Conservation (phyloP, 2,888 invertebrate genomes). For the Chirona hameri region DNA sequence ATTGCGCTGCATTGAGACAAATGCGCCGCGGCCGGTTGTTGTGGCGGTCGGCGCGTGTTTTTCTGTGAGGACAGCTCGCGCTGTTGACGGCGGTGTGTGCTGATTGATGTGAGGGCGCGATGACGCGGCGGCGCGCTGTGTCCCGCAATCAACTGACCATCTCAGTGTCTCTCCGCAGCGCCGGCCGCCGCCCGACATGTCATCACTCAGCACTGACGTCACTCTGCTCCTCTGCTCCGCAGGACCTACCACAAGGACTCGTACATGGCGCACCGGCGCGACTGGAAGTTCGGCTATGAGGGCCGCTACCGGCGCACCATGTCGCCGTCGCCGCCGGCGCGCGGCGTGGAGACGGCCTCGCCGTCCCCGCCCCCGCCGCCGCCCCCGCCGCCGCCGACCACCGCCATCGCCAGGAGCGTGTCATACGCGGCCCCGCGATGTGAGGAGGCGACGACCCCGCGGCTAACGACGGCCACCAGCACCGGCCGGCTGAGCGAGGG, state of each 20-base stretch:
- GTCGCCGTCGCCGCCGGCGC: conserved; percentile 53
- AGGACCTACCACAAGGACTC: conserved; percentile 76
- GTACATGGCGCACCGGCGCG: conserved; percentile 66
- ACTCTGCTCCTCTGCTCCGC: conserved; percentile 42
- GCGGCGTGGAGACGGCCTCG: background rate
- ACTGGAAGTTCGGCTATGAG: conserved; percentile 64
- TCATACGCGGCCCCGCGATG: conserved; percentile 22
- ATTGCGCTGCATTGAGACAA: background rate
- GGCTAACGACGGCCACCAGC: background rate
- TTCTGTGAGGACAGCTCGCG: background rate
- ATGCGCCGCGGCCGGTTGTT: background rate
- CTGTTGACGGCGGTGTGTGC: background rate
- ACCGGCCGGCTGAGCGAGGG: background rate
- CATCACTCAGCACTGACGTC: no score
- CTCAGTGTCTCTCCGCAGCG: no score
- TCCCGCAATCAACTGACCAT: background rate
- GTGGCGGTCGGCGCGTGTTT: background rate
- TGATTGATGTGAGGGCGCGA: background rate
- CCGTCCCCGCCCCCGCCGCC: background rate
- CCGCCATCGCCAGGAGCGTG: conserved; percentile 27
- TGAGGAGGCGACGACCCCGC: background rate
- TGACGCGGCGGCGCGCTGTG: background rate
- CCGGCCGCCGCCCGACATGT: no score
- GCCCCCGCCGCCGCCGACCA: background rate
- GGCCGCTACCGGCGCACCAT: conserved; percentile 71